Percentiles rank a stretch among this genome's conserved stretches.
phyloP scores from a whole-genome alignment of 2,113 vertebrate species.

The Nothocercus nigrocapillus region DNA sequence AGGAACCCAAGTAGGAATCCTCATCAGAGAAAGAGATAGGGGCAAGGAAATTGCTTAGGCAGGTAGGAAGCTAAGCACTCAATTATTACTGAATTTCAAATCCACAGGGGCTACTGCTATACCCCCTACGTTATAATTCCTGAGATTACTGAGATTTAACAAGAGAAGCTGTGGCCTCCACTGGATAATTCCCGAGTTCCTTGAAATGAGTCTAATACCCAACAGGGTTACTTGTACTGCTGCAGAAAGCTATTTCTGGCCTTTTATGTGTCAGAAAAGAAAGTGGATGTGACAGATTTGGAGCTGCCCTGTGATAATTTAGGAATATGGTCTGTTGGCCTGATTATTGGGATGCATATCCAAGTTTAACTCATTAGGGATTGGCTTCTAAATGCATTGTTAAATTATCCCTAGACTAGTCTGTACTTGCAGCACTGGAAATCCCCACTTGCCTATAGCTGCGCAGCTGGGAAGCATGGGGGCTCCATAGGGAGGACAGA shows the following conservation, averaged over 20 bases:
- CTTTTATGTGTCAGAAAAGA: constrained; percentile 16
- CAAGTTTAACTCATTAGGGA: constrained; percentile 31
- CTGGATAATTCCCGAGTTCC: constrained; percentile 25
- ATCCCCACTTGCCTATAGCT: background rate
- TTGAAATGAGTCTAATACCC: constrained; percentile 47
- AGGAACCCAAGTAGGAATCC: background rate
- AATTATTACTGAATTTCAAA: constrained; percentile 11
- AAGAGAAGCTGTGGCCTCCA: background rate
- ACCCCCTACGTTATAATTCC: constrained; percentile 12
- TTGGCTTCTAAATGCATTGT: background rate
- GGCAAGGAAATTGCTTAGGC: background rate
- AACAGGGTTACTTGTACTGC: constrained; percentile 31
- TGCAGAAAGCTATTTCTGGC: constrained; percentile 61
- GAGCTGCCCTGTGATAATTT: constrained; percentile 61
- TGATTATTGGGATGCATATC: constrained; percentile 47
- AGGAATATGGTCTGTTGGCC: constrained; percentile 45
- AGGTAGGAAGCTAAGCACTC: constrained; percentile 28
- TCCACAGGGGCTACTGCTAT: background rate
- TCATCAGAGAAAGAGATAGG: background rate
- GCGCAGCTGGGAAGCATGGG: background rate
- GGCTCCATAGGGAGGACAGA: background rate
- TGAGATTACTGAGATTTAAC: constrained; percentile 41
- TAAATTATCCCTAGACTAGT: background rate
- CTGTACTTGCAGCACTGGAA: background rate
- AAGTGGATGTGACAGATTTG: constrained; percentile 61